Base-by-base conservation (phyloP, 2,113 vertebrate species). In the Muscicapa adusta region DNA sequence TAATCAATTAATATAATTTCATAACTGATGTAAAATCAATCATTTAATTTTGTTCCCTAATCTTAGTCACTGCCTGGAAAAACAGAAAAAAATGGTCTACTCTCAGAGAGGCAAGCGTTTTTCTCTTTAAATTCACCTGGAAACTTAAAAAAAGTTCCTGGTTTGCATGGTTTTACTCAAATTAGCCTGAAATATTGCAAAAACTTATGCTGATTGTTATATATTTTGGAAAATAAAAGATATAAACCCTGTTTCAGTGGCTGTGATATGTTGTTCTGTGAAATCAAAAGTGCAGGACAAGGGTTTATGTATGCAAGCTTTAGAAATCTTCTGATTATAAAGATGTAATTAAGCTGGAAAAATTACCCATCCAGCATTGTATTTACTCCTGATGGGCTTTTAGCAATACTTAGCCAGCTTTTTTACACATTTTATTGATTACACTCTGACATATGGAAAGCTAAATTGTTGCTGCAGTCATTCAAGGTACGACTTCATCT, bases 211-310 rank as follows among this genome's bases (percentile, higher is more conserved):
- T 91, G 68, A 70, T 88, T 93, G 82, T 88, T 73, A 85, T 25
- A 45, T 4, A 38, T 93, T 95, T 80, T 81, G 68, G 84, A 94
- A 96, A 97, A 96, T 94, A 96, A 97, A 97, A 68, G 54, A 78
- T 66, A 75, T 40, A 75, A 92, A 76, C 10, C 18, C 19, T 78
- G 16, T 36, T 72, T 43, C 43, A 20, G 28, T 76, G 54, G 19
- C 33, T 92, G 33, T 89, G 15, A 56, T 48, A 79, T 60, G 36
- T 62, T 85, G 85, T 82, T 62, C 57, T 80, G 40, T 85, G 48
- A 71, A 84, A 83, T 18, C 18, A 66, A 53, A 89, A 74, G 12
- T 47, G 13, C 8, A 74, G 11, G 12, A 45, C 17, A 85, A 54
- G 22, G 7, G 18, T 90, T 88, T 91, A 73, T 1, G 5, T 28